Conservation (phyloP, 2,888 invertebrate species). For the Incurvaria masculella region DNA sequence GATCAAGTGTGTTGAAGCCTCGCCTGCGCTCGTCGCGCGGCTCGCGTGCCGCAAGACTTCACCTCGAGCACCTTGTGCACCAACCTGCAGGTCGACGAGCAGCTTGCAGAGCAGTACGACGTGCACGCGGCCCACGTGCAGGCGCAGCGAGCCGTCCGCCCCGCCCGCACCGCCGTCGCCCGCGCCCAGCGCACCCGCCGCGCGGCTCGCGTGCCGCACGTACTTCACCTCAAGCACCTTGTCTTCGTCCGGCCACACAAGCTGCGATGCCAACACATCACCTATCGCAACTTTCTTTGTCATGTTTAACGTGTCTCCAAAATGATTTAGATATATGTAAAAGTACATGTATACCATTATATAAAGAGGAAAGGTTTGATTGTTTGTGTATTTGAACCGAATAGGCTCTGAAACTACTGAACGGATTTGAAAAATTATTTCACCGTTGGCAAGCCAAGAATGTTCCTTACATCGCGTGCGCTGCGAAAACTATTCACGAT, state of each 20-base stretch:
- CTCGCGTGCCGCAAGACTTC: background rate
- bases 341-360: no score
- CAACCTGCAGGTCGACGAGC: conserved; percentile 65
- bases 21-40: no score
- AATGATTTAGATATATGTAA: no score
- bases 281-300: no score
- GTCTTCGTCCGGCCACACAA: conserved; percentile 75
- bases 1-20: background rate
- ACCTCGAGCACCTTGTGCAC: conserved; percentile 8
- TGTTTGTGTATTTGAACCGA: no score
- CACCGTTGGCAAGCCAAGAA: no score
- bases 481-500: no score
- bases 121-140: conserved; percentile 70
- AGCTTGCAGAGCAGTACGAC: conserved; percentile 65
- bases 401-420: no score
- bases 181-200: conserved; percentile 41
- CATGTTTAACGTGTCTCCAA: no score
- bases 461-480: no score
- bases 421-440: no score
- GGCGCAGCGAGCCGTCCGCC: conserved; percentile 67
- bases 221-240: conserved; percentile 77
- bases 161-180: conserved; percentile 29
- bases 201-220: conserved; percentile 63
- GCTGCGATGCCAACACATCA: conserved; percentile 35
- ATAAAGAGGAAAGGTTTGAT: no score